Evolutionary conservation across 2,797 vertebrate genomes (phyloP).

Genomic region (Salmo trutta): DNA sequence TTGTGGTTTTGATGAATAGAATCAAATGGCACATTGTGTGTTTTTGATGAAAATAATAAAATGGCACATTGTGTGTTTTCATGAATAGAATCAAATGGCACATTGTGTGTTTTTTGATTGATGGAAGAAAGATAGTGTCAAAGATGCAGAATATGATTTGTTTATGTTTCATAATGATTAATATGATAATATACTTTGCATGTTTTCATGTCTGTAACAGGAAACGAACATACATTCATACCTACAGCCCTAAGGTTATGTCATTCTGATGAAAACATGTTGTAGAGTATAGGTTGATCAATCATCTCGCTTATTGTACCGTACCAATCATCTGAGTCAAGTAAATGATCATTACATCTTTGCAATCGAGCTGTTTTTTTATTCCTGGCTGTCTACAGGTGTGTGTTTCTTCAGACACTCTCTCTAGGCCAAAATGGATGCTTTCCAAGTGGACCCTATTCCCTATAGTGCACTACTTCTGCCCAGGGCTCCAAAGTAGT

Average conservation of each 20-base stretch:
- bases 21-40: too few relatives aligned
- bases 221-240: constrained; percentile 17
- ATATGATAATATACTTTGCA: constrained; percentile 29
- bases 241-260: constrained; percentile 26
- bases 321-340: constrained; percentile 29
- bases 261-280: constrained; percentile 23
- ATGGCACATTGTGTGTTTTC: neutral
- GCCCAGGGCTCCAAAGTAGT: too few relatives aligned
- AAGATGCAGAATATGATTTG: too few relatives aligned
- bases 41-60: constrained; percentile 27
- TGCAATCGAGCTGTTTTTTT: constrained; percentile 14
- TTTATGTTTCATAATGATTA: constrained; percentile 16
- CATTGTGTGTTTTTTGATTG: neutral
- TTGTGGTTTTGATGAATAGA: constrained; percentile 24
- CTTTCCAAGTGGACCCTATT: too few relatives aligned
- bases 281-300: constrained; percentile 22
- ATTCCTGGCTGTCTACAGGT: neutral
- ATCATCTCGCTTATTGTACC: constrained; percentile 12
- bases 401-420: neutral
- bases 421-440: too few relatives aligned
- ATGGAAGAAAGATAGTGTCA: neutral
- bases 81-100: constrained; percentile 24
- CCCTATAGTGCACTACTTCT: too few relatives aligned
- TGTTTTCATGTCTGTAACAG: constrained; percentile 21
- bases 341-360: constrained; percentile 39